Base-by-base conservation (phyloP, 2,797 vertebrate species). In the Menidia menidia region DNA sequence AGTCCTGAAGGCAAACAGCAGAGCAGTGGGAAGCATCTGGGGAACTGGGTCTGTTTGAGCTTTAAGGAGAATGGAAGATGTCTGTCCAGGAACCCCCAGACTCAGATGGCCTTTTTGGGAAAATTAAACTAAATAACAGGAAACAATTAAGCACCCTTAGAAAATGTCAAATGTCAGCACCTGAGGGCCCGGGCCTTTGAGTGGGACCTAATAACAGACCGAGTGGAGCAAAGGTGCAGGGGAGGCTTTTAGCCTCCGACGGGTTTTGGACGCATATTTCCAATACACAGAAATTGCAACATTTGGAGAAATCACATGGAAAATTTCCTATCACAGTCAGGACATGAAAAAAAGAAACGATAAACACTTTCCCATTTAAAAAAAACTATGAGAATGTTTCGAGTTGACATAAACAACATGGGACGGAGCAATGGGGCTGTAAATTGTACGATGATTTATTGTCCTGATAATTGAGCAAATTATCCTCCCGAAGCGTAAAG, bases 51-150 rank as follows among this genome's bases (percentile, higher is more conserved):
- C 3, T 48, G 31, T 73, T 32, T 19, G 25, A 68, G 45, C 54
- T 43, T 25, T 32, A 41, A 66, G 48, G 67, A 30, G 64, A 65
- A 81, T 42, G 70, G 7, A 78, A 50, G 51, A n/a, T 1, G 43
- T 55, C 68, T 67, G 72, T 76, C 62, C 15, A 2, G 76, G 62
- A 73, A 67, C 33, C 60, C 54, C 2, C 6, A 4, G 71, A 25
- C 57, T 66, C 54, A 42, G 57, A 56, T 35, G n/a, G 14, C 53
- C 60, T 64, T 81, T 85, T 43, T 68, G 52, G 43, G 75, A 72
- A 80, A 90, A 92, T 90, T 70, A 86, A 85, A 78, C 77, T 47
- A 87, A 90, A 92, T 87, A 87, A 87, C 87, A 89, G 87, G 88
- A 92, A 91, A 87, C 81, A 83, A 90, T 90, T 89, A 89, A 75